Evolutionary conservation across 1,140 invertebrate genomes (phyloP), one percentile per base, ranked within the genome.

Genomic region (Eciton burchellii): DNA sequence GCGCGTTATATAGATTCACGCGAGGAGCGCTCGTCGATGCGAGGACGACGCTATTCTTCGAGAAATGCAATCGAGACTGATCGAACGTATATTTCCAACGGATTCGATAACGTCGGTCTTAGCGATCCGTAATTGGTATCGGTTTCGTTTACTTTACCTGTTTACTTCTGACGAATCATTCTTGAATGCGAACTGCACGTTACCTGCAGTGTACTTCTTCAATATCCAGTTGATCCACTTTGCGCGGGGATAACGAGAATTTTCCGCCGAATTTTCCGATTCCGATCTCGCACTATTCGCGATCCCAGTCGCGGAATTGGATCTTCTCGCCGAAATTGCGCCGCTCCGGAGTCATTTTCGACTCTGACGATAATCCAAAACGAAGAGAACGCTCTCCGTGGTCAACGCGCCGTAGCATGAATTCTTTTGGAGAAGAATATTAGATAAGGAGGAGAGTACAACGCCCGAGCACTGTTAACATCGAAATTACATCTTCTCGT

Each of bases 201-300:
- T 24, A 77, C 16, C 62, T 6, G n/a, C n/a, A n/a, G n/a, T 47
- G 21, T 62, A 66, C 70, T 86, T 86, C 83, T 87, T 86, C 85
- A 86, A 83, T 52, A 72, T 87, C 72, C n/a, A n/a, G 45, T 41
- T 21, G 45, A 43, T 62, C 63, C 71, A 77, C 49, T 76, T 60
- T 29, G 52, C 71, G 35, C 45, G 47, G 12, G 52, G 76, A 19
- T 77, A 56, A 87, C 63, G 82, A 71, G 68, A 81, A 65, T 68
- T 59, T n/a, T n/a, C n/a, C n/a, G n/a, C 26, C 84, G 86, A 87
- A 87, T 87, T 87, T 87, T 84, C 85, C 81, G 81, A 6, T 35
- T 29, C 21, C 49, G 41, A 11, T 12, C 49, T 16, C 14, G 14
- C 11, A 73, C 66, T 87, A 81, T 86, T 86, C 43, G 79, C 66